These are phyloP conservation scores for Drosophila nr. perissopoda DNA, from an alignment of 2,888 invertebrate genomes.

Conservation along the genomic window DNA sequence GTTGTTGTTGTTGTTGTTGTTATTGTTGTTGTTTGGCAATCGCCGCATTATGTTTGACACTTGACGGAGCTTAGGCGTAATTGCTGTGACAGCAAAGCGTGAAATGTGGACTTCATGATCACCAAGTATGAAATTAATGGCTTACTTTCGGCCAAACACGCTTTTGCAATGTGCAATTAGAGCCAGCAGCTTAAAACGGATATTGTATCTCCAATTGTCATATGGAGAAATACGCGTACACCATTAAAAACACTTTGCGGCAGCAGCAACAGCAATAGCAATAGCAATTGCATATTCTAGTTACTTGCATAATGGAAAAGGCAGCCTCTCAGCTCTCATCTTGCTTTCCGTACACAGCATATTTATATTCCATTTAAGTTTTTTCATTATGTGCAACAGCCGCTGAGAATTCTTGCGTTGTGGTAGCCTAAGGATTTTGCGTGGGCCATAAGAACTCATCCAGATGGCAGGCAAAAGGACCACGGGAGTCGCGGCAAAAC, in stretches of 20 bases:
- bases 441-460: constrained; percentile 33
- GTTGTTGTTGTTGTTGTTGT: constrained; percentile 33
- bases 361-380: constrained; percentile 76
- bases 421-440: constrained; percentile 54
- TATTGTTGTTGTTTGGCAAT: constrained; percentile 28
- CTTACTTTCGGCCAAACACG: constrained; percentile 48
- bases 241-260: constrained; percentile 2
- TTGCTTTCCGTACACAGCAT: constrained; percentile 20
- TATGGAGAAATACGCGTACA: neutral
- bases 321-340: neutral
- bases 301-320: constrained; percentile 23
- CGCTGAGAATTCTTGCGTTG: constrained; percentile 32
- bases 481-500: neutral
- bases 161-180: constrained; percentile 46
- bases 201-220: constrained; percentile 27
- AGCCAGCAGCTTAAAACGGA: constrained; percentile 39
- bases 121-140: constrained; percentile 76
- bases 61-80: constrained; percentile 76
- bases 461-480: constrained; percentile 13
- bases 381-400: constrained; percentile 61
- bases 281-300: neutral
- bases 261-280: neutral
- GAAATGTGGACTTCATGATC: constrained; percentile 69
- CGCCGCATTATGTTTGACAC: constrained; percentile 74
- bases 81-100: constrained; percentile 65